Evolutionary conservation across 2,797 vertebrate genomes (phyloP).

Genomic region (Champsocephalus esox): DNA sequence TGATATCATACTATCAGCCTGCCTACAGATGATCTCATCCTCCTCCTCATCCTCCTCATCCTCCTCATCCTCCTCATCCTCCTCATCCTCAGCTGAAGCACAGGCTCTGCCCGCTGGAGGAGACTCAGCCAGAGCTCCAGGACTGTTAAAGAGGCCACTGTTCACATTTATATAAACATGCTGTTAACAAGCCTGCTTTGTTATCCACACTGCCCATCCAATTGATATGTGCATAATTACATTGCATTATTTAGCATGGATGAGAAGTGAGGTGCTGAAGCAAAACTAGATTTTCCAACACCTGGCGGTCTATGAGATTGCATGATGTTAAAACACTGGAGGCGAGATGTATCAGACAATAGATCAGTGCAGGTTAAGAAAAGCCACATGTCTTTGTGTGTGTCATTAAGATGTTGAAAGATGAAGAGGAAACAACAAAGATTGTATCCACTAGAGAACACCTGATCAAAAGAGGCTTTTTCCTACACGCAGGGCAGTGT

Average conservation of each 20-base stretch:
- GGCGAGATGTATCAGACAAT: too few species aligned
- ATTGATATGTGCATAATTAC: too few species aligned
- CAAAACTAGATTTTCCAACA: too few species aligned
- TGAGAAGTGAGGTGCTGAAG: too few species aligned
- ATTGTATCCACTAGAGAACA: conserved; percentile 6
- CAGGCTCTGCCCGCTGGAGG: neutral
- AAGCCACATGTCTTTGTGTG: neutral
- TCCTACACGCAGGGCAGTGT: neutral
- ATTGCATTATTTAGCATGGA: too few species aligned
- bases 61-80: neutral
- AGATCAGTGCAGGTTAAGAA: too few species aligned
- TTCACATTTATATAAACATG: too few species aligned
- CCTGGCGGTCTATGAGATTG: too few species aligned
- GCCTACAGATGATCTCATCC: conserved; percentile 12
- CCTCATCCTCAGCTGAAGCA: neutral
- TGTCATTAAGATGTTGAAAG: neutral
- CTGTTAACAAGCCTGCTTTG: too few species aligned
- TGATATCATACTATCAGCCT: conserved; percentile 13
- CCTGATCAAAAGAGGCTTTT: conserved; percentile 18
- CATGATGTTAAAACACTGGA: too few species aligned
- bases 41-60: neutral
- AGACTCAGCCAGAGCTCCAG: neutral
- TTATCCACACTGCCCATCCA: too few species aligned
- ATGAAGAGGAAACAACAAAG: conserved; percentile 2
- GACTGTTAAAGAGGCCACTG: too few species aligned